Evolutionary conservation across 2,113 vertebrate species (phyloP).

Genomic region (mouse (Mus musculus)): DNA sequence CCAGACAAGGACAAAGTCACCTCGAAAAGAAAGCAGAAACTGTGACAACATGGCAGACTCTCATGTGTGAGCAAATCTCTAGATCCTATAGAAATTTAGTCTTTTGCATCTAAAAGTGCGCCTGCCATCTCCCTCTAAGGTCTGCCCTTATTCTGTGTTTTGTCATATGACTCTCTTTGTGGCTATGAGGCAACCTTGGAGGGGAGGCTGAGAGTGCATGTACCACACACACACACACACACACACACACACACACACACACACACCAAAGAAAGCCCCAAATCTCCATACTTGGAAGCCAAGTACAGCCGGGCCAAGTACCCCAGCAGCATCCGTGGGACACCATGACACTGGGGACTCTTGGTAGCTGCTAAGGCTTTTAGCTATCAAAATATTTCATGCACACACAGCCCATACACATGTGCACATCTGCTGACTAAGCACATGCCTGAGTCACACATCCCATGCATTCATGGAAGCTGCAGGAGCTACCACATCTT

Average conservation of each 20-base stretch:
- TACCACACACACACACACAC: too few relatives aligned
- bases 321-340: background rate
- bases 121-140: background rate
- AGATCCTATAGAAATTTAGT: background rate
- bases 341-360: accelerated
- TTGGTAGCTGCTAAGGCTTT: background rate
- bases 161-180: background rate
- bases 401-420: background rate
- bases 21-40: background rate
- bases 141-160: background rate
- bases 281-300: background rate
- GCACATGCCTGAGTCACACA: background rate
- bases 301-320: background rate
- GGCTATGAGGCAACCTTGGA: background rate
- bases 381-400: too few relatives aligned
- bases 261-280: background rate
- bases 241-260: background rate
- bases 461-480: background rate
- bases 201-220: too few relatives aligned
- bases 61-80: background rate
- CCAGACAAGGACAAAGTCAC: background rate
- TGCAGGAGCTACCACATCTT: conserved; percentile 48
- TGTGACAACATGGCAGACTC: accelerated
- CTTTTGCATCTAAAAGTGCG: background rate
- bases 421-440: accelerated